Conservation (phyloP, 2,888 invertebrate genomes). For the Napeogenes sylphis region DNA sequence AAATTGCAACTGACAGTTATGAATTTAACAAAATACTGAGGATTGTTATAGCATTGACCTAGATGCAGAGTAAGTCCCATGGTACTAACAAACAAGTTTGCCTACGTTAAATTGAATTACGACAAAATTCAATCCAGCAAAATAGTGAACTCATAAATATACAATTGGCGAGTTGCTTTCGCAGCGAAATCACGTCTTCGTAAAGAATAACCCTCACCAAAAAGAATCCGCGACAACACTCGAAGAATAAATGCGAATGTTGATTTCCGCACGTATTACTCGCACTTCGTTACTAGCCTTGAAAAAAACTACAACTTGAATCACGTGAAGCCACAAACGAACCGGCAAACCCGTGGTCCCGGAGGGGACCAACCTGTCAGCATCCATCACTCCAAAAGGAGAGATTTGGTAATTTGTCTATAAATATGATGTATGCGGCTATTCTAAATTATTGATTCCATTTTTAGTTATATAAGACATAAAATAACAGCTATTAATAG, state of each 20-base stretch:
- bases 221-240: slow-evolving; percentile 59
- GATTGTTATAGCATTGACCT: slow-evolving; percentile 27
- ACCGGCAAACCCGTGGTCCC: slow-evolving; percentile 62
- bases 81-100: slow-evolving; percentile 36
- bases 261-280: slow-evolving; percentile 72
- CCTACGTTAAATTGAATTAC: slow-evolving; percentile 43
- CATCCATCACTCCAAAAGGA: slow-evolving; percentile 40
- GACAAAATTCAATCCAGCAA: slow-evolving; percentile 46
- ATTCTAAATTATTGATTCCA: background rate
- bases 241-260: slow-evolving; percentile 52
- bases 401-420: background rate
- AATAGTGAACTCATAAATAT: slow-evolving; percentile 74
- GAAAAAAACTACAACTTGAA: slow-evolving; percentile 71
- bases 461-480: background rate
- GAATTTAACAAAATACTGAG: slow-evolving; percentile 9
- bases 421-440: background rate
- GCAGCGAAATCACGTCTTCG: slow-evolving; percentile 65
- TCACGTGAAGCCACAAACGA: slow-evolving; percentile 69
- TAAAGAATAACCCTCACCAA: slow-evolving; percentile 49
- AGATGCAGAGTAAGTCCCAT: slow-evolving; percentile 27
- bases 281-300: slow-evolving; percentile 62
- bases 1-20: too few relatives aligned
- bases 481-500: background rate
- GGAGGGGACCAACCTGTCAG: slow-evolving; percentile 52
- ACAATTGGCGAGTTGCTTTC: slow-evolving; percentile 70